Evolutionary conservation across 2,888 invertebrate species (phyloP).

Genomic region (Caenorhabditis angaria): DNA sequence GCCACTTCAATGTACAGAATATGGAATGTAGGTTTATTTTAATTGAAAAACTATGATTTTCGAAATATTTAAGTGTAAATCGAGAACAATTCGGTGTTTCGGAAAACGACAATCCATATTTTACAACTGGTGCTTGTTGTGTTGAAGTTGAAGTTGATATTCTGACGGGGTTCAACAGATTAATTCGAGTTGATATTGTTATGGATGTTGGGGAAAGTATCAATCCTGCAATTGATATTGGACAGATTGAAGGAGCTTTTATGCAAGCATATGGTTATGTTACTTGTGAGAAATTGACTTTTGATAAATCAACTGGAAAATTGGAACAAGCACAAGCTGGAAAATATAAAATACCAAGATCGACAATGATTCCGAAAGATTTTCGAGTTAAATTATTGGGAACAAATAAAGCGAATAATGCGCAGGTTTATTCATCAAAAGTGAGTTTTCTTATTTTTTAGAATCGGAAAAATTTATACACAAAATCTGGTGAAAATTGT

Average conservation of each 20-base stretch:
- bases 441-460: slow-evolving; percentile 71
- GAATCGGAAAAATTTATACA: too few relatives aligned
- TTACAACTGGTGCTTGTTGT: slow-evolving; percentile 85
- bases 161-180: slow-evolving; percentile 88
- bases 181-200: slow-evolving; percentile 88
- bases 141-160: slow-evolving; percentile 91
- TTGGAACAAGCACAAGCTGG: slow-evolving; percentile 87
- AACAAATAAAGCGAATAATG: slow-evolving; percentile 82
- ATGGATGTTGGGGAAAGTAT: slow-evolving; percentile 94
- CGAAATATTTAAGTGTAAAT: slow-evolving; percentile 38
- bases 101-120: slow-evolving; percentile 77
- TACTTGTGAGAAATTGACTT: slow-evolving; percentile 84
- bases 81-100: slow-evolving; percentile 35
- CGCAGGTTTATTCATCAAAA: slow-evolving; percentile 93
- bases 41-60: neutral
- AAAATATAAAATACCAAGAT: slow-evolving; percentile 90
- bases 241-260: slow-evolving; percentile 93
- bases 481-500: too few relatives aligned
- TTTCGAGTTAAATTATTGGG: slow-evolving; percentile 90
- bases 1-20: slow-evolving; percentile 53
- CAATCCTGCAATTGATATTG: slow-evolving; percentile 94
- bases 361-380: slow-evolving; percentile 87
- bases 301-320: slow-evolving; percentile 25
- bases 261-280: slow-evolving; percentile 86
- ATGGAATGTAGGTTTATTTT: slow-evolving; percentile 41